Conservation (phyloP, 2,797 vertebrate species). For the Taeniopygia guttata region DNA sequence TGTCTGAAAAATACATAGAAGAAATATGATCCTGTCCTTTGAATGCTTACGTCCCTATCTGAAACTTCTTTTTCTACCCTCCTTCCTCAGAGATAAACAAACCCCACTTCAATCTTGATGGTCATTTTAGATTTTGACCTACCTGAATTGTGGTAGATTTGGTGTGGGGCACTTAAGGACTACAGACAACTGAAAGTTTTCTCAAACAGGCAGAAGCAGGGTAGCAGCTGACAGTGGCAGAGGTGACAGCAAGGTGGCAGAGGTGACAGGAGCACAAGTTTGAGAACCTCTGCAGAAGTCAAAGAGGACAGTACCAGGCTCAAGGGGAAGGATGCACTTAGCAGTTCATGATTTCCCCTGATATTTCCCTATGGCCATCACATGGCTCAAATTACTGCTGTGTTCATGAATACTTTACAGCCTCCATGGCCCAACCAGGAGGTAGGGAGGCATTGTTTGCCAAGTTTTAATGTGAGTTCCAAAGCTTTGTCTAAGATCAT, state of each 20-base stretch:
- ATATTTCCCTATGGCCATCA: background rate
- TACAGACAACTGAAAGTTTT: background rate
- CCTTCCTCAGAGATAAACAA: background rate
- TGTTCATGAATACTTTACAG: background rate
- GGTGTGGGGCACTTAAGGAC: background rate
- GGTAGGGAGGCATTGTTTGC: background rate
- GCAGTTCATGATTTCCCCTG: background rate
- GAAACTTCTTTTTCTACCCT: background rate
- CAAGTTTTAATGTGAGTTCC: background rate
- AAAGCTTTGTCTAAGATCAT: background rate
- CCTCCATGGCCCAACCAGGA: accelerated
- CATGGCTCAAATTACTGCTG: background rate
- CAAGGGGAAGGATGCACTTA: background rate
- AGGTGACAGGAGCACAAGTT: background rate
- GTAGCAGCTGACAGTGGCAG: background rate
- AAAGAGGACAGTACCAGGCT: background rate
- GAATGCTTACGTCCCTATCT: background rate
- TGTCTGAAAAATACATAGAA: background rate
- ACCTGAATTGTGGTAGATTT: background rate
- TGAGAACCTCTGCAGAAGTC: background rate
- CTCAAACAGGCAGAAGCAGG: background rate
- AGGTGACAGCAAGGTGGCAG: background rate
- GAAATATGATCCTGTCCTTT: background rate
- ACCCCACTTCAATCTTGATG: background rate
- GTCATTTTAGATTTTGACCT: background rate